These are phyloP conservation scores for Apogon talboti DNA, from an alignment of 2,797 vertebrate genomes.

Conservation along the genomic window DNA sequence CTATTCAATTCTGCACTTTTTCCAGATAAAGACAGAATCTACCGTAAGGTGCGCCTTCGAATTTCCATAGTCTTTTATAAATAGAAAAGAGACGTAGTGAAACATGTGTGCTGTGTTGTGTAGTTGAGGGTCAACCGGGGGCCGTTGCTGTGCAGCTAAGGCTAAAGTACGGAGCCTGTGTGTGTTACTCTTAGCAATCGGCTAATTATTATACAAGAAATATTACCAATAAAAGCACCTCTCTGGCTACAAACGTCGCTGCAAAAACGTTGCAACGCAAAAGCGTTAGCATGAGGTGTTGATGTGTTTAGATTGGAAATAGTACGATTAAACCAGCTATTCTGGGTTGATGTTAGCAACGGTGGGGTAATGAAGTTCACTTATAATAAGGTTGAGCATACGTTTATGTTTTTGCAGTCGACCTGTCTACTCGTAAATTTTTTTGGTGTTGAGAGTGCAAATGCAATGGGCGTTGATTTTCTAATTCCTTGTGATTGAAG, in stretches of 20 bases:
- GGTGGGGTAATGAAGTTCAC: neutral
- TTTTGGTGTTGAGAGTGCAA: no score
- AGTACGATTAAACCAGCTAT: no score
- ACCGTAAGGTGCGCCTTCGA: conserved; percentile 38
- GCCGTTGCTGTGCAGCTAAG: conserved; percentile 46
- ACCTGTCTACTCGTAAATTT: no score
- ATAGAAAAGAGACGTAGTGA: rapidly evolving
- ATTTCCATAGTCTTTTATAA: neutral
- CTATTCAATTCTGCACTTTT: neutral
- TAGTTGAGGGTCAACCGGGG: conserved; percentile 49
- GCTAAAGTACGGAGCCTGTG: conserved; percentile 48
- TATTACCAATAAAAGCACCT: neutral
- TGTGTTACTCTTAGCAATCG: conserved; percentile 18
- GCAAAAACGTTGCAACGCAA: no score
- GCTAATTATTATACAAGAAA: neutral
- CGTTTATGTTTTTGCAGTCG: no score
- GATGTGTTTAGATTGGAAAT: no score
- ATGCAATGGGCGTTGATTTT: no score
- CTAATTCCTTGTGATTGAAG: no score
- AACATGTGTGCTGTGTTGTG: neutral
- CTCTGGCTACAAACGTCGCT: neutral
- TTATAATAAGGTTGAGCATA: no score
- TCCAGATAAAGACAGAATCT: neutral
- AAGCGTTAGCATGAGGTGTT: neutral
- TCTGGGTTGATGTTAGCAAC: neutral